Base-by-base conservation (phyloP, 2,113 vertebrate genomes). In the Festucalex cinctus region DNA sequence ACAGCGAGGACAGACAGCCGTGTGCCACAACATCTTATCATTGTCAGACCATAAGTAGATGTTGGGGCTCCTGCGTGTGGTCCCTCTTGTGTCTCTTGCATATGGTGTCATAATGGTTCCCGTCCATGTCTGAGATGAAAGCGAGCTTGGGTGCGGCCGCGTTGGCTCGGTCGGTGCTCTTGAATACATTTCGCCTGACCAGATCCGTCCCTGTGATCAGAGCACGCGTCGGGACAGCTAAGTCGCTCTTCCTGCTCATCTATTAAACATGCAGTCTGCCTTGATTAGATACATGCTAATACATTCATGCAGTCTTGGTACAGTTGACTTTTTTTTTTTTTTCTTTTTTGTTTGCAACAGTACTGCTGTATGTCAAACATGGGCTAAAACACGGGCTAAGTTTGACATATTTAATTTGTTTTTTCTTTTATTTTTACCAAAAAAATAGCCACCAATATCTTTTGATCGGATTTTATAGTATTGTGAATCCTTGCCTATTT, bases 171-270 rank as follows among this genome's bases (percentile, higher is more conserved):
- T 77, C 78, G 84, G 71, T 79, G 70, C 72, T 84, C 79, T 86
- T 87, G 81, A 85, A 87, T 80, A 82, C 78, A 81, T 89, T 87
- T 84, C 80, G 77, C 80, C 70, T 63, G 79, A 89, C 71, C 81
- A 79, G 65, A 85, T 83, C 82, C 66, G 28, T 80, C 78, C 76
- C 81, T 86, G 72, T 87, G 73, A 87, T 85, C 79, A 82, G 66
- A 70, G 57, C 54, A 24, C 35, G 53, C 73, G 68, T 66, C 20
- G n/a, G 67, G 58, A 79, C 67, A 65, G 53, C 43, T 67, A 74
- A 68, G 70, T 76, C 41, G 1, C 49, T 74, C 61, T 78, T 66
- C 65, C 71, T 32, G n/a, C 76, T 74, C 60, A 60, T 76, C 63
- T 22, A 58, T 66, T 36, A 63, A 68, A 66, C 58, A 39, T 63